A percentile compares a stretch with the other conserved stretches of the same genome.
These are phyloP conservation scores for Nasonia longicornis DNA, from an alignment of 1,140 invertebrate species.

Conservation along the genomic window DNA sequence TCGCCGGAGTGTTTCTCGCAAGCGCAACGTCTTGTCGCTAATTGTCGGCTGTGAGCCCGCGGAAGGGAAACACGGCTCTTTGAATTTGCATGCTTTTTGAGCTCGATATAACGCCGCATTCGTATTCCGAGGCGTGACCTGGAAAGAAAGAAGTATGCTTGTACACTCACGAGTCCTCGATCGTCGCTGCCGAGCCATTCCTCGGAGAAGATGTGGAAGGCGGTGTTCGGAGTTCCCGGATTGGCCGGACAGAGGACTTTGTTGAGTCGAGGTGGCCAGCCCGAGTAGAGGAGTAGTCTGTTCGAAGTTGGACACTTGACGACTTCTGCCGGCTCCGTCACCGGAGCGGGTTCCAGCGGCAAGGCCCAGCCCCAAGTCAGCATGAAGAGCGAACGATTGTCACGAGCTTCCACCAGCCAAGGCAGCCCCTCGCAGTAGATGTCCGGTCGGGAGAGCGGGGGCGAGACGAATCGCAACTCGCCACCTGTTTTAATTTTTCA, in stretches of 20 bases:
- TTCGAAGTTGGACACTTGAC: slow-evolving; percentile 71
- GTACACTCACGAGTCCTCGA: slow-evolving; percentile 34
- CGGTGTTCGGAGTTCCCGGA: slow-evolving; percentile 74
- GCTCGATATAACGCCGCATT: too few species aligned
- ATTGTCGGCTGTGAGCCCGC: neutral
- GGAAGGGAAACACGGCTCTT: neutral
- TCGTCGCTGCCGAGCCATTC: slow-evolving; percentile 74
- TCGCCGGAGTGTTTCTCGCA: neutral
- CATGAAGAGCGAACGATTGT: slow-evolving; percentile 80
- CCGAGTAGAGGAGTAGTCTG: slow-evolving; percentile 64
- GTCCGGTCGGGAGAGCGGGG: slow-evolving; percentile 73
- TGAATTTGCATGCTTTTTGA: too few species aligned
- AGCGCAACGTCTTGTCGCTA: neutral
- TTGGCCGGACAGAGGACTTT: slow-evolving; percentile 81
- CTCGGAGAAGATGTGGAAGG: slow-evolving; percentile 81
- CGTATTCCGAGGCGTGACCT: too few species aligned
- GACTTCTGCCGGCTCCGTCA: slow-evolving; percentile 49
- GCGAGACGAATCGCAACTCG: slow-evolving; percentile 72
- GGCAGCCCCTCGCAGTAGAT: slow-evolving; percentile 80
- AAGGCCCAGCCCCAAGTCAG: slow-evolving; percentile 79
- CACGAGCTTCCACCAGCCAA: slow-evolving; percentile 80
- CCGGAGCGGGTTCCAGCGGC: slow-evolving; percentile 58
- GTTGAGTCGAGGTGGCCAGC: slow-evolving; percentile 72
- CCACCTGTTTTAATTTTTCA: slow-evolving; percentile 65
- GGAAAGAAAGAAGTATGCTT: neutral